Evolutionary conservation across 2,888 invertebrate genomes (phyloP), one percentile per base, ranked within the genome.

Genomic region (Psylliodes chrysocephalus): DNA sequence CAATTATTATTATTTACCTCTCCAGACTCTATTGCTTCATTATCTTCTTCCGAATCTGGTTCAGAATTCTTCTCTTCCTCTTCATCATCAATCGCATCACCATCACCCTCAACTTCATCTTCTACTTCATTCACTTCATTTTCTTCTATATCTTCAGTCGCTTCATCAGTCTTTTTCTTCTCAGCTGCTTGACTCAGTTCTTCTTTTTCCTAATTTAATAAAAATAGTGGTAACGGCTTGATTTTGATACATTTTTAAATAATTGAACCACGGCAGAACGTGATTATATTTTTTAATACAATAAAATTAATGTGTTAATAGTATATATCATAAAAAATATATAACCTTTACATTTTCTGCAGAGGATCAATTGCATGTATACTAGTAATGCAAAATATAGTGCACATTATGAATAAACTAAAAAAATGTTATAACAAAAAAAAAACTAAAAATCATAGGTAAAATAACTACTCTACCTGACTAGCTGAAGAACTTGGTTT

Each of bases 111-210:
- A 53, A 77, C 78, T 63, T 79, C 77, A 33, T 77, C 82, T 59
- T 80, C 82, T 46, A 76, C 81, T 68, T 78, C 75, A n/a, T 71
- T 74, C 8, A 72, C 77, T 60, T 73, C 77, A 40, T 82, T 82
- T 65, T 80, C 79, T 71, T 83, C 82, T 72, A 88, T 87, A 76
- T 91, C 92, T 67, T 88, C 88, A 46, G 86, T 85, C 22, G 85
- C 78, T 47, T 86, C 90, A 80, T 93, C 92, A 56, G 91, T 90
- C 84, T 92, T 92, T 82, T 93, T 93, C 15, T 86, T 82, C 35
- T 87, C 86, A 49, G 84, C 83, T 17, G 79, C 84, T 22, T 85
- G 83, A 46, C 77, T 78, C 49, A 80, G 73, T 65, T 85, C 84
- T 66, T 85, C 85, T 76, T 84, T 81, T 69, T 83, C 83, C 80